A percentile compares a stretch with the other conserved stretches of the same genome.
Conservation (phyloP, 2,797 vertebrate genomes). For the Distichodus sexfasciatus region DNA sequence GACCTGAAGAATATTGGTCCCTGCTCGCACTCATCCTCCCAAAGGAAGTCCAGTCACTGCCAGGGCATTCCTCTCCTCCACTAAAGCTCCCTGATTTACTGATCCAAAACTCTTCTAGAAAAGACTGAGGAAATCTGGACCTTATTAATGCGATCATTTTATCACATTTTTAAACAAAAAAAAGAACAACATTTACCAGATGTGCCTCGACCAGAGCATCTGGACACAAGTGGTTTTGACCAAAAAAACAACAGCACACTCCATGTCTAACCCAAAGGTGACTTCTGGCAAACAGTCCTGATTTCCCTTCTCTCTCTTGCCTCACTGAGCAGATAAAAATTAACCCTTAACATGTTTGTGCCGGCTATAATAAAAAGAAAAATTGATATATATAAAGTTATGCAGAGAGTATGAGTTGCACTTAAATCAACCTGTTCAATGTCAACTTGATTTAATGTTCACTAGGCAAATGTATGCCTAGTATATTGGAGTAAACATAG, state of each 20-base stretch:
- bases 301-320: slow-evolving; percentile 9
- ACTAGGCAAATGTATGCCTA: too few relatives aligned
- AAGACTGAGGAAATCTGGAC: slow-evolving; percentile 66
- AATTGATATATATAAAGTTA: too few relatives aligned
- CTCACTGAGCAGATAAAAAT: not conserved
- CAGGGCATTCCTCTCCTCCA: slow-evolving; percentile 62
- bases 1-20: slow-evolving; percentile 10
- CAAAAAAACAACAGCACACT: slow-evolving; percentile 34
- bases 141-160: slow-evolving; percentile 68
- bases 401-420: too few relatives aligned
- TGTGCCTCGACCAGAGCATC: slow-evolving; percentile 63
- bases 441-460: too few relatives aligned
- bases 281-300: slow-evolving; percentile 62
- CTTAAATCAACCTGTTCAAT: too few relatives aligned
- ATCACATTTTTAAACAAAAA: slow-evolving; percentile 53
- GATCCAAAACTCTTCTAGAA: slow-evolving; percentile 62
- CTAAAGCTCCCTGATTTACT: slow-evolving; percentile 64
- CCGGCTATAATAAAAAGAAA: not conserved
- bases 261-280: slow-evolving; percentile 63
- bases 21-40: slow-evolving; percentile 48
- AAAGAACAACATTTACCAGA: slow-evolving; percentile 40
- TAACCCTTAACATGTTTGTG: slow-evolving; percentile 6
- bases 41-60: slow-evolving; percentile 59
- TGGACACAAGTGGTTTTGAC: slow-evolving; percentile 61
- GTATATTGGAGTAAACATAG: too few relatives aligned